phyloP scores from a whole-genome alignment of 2,888 invertebrate genomes.

The Macrostomum cliftonense region DNA sequence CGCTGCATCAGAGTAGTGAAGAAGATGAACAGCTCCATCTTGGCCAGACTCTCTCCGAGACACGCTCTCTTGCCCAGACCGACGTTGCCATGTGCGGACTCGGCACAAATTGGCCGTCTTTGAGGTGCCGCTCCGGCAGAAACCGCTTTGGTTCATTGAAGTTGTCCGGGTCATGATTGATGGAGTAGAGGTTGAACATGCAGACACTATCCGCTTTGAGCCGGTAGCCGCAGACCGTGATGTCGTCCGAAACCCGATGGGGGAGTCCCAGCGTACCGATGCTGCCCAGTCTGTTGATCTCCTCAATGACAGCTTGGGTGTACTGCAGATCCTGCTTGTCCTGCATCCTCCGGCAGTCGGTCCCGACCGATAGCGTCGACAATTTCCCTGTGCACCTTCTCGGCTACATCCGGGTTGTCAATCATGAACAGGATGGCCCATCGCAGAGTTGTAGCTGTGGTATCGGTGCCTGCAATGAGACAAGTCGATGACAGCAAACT shows the following conservation, averaged over 20 bases:
- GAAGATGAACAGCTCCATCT: slow-evolving; percentile 7
- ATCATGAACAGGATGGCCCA: slow-evolving; percentile 64
- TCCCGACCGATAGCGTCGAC: slow-evolving; percentile 26
- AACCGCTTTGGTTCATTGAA: slow-evolving; percentile 20
- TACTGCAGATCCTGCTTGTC: slow-evolving; percentile 16
- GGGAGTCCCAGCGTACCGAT: slow-evolving; percentile 18
- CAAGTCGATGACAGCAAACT: slow-evolving; percentile 14
- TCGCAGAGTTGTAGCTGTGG: slow-evolving; percentile 61
- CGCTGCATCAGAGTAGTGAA: slow-evolving; percentile 5
- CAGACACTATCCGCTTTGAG: slow-evolving; percentile 20
- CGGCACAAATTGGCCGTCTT: slow-evolving; percentile 6
- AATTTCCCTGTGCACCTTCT: slow-evolving; percentile 36
- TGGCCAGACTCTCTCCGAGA: slow-evolving; percentile 6
- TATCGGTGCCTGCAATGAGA: slow-evolving; percentile 42
- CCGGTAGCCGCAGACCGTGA: slow-evolving; percentile 19
- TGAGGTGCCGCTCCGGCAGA: slow-evolving; percentile 19
- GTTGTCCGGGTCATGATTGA: slow-evolving; percentile 15
- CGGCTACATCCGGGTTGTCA: slow-evolving; percentile 55
- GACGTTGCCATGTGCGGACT: slow-evolving; percentile 2
- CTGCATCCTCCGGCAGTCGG: slow-evolving; percentile 13
- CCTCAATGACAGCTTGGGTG: slow-evolving; percentile 21
- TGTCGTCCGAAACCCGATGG: slow-evolving; percentile 17
- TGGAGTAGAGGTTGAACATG: slow-evolving; percentile 17
- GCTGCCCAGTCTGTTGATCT: slow-evolving; percentile 18
- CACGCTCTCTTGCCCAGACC: slow-evolving; percentile 8